phyloP scores from a whole-genome alignment of 1,140 invertebrate species.

The Drosophila repleta region DNA sequence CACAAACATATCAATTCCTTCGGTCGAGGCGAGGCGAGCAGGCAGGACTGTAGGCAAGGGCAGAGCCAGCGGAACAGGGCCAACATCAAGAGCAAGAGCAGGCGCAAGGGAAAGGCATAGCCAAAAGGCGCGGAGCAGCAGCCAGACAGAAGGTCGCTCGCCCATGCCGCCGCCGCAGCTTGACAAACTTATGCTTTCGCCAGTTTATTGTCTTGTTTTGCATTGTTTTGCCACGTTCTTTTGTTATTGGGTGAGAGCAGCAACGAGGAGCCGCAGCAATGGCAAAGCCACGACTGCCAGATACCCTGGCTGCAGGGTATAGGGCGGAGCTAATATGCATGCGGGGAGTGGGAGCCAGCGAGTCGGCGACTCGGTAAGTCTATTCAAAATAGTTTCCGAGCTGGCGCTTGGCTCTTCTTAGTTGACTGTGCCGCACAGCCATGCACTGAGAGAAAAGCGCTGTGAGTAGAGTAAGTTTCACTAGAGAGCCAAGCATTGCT shows the following conservation, averaged over 20 bases:
- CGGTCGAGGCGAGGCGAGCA: too few species aligned
- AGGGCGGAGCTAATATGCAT: constrained; percentile 1
- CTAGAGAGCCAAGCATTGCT: too few species aligned
- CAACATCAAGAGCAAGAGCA: too few species aligned
- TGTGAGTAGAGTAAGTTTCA: neutral
- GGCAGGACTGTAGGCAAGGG: neutral
- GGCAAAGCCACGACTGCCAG: neutral
- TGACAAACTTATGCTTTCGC: constrained; percentile 66
- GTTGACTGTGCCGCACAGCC: neutral
- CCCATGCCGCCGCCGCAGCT: too few species aligned
- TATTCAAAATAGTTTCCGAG: constrained; percentile 25
- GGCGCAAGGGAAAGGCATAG: too few species aligned
- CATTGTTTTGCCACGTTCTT: constrained; percentile 51
- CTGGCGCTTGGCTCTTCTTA: neutral
- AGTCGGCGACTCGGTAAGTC: constrained; percentile 10
- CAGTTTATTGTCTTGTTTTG: constrained; percentile 76
- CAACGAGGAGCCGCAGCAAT: neutral
- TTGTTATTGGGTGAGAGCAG: constrained; percentile 4
- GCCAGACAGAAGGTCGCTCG: too few species aligned
- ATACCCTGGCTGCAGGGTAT: neutral
- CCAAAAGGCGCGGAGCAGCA: too few species aligned
- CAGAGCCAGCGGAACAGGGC: too few species aligned
- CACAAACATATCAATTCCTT: neutral
- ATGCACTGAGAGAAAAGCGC: constrained; percentile 2
- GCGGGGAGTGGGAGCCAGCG: constrained; percentile 19